Evolutionary conservation across 2,113 vertebrate genomes (phyloP), one percentile per base, ranked within the genome.

Genomic region (Anarhynchus alexandrinus): DNA sequence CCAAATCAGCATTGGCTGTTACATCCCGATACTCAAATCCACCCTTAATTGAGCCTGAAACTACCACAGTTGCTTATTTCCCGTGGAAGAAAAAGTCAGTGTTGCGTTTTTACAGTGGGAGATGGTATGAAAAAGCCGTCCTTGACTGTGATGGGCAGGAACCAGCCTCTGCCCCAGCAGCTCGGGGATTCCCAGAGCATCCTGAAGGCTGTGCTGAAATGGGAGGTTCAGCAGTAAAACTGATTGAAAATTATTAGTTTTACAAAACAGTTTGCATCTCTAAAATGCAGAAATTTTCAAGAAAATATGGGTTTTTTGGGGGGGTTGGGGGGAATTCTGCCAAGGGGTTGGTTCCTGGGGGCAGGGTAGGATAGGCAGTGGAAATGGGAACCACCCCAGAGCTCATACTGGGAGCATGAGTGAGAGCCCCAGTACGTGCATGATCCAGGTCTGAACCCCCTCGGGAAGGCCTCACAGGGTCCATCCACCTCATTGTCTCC

Each of bases 301-400:
- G n/a, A 43, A 76, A 70, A 47, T 0, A 10, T 5, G 7, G 14
- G 16, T 25, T 38, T 72, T 8, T 0, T 42, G 0, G 1, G 18
- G 10, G 15, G 4, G 6, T 23, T 45, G 8, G 14, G 4, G 6
- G 27, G n/a, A 84, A 26, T 6, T 54, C 38, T 87, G 22, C 55
- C 1, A 3, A 20, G 18, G 9, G 16, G 13, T 1, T 42, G 17
- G 10, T 19, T 79, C 20, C 45, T 36, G 43, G 45, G 18, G 9
- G 13, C 27, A 55, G 62, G 36, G 17, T 21, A 29, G 40, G 34
- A 34, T 5, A 40, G 12, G 4, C 70, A 45, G 12, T 45, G 70
- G 32, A n/a, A 73, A 52, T 36, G 36, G 59, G 59, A 78, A 43
- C 11, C n/a, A 59, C 5, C 25, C 22, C 43, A 81, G n/a, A 66